Conservation (phyloP, 2,888 invertebrate species). For the Xylota segnis region DNA sequence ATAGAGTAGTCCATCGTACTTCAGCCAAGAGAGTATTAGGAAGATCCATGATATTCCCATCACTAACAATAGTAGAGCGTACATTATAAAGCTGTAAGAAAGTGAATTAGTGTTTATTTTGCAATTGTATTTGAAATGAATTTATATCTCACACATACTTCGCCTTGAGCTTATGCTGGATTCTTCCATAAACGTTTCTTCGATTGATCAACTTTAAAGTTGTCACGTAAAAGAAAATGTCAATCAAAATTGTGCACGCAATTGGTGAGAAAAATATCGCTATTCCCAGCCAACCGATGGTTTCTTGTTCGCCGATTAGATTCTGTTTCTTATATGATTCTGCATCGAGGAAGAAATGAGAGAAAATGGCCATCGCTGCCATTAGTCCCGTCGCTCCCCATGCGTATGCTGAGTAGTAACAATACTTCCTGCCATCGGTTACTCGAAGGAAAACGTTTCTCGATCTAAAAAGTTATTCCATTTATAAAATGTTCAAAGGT, state of each 20-base stretch:
- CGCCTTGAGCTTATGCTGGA: constrained; percentile 94
- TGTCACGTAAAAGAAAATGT: constrained; percentile 92
- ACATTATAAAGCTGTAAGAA: constrained; percentile 90
- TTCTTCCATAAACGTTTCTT: constrained; percentile 93
- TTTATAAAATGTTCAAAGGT: not conserved
- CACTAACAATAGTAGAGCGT: constrained; percentile 89
- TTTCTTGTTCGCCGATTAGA: constrained; percentile 88
- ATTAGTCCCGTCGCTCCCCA: constrained; percentile 91
- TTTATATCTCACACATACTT: constrained; percentile 85
- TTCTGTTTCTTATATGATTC: constrained; percentile 85
- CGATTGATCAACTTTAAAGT: constrained; percentile 92
- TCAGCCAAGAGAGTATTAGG: constrained; percentile 90
- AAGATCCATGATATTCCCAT: constrained; percentile 92
- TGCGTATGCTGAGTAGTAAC: constrained; percentile 93
- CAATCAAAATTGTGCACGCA: constrained; percentile 91
- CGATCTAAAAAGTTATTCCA: constrained; percentile 85
- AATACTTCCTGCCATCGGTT: constrained; percentile 94
- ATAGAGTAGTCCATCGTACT: constrained; percentile 90
- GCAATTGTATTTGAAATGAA: not conserved
- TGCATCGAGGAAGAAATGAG: constrained; percentile 91
- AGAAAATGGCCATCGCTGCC: constrained; percentile 91
- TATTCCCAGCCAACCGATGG: constrained; percentile 92
- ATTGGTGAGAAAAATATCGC: constrained; percentile 93
- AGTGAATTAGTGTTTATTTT: constrained; percentile 6
- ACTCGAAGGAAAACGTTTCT: constrained; percentile 93